Percentiles rank a stretch among this genome's conserved stretches.
Evolutionary conservation across 2,888 invertebrate species (phyloP).

Genomic region (Asteroscopus sphinx): DNA sequence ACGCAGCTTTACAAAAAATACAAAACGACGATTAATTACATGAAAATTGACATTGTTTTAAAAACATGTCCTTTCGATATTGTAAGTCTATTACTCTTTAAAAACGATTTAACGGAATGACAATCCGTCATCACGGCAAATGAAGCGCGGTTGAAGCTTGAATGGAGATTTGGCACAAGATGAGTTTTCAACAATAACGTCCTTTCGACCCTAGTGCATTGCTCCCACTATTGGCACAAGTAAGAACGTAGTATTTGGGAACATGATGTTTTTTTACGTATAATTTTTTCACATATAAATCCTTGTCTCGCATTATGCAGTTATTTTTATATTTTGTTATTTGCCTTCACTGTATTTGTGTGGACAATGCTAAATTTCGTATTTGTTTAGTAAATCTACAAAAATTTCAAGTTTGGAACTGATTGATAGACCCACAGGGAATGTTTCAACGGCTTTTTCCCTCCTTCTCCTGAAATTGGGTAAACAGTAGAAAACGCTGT

Average conservation of each 20-base stretch:
- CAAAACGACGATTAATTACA: constrained; percentile 12
- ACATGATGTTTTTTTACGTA: constrained; percentile 11
- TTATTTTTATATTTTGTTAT: constrained; percentile 41
- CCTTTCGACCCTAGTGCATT: constrained; percentile 61
- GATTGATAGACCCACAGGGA: constrained; percentile 3
- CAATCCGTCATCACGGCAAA: constrained; percentile 65
- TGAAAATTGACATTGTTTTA: constrained; percentile 32
- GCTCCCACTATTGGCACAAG: constrained; percentile 43
- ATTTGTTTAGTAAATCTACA: constrained; percentile 37
- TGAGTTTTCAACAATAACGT: constrained; percentile 59
- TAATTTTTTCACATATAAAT: constrained; percentile 25
- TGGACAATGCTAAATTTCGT: constrained; percentile 29
- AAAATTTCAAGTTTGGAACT: constrained; percentile 33
- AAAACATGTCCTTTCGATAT: constrained; percentile 43
- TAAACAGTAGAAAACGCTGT: background rate
- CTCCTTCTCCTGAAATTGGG: background rate
- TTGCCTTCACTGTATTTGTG: too few species aligned
- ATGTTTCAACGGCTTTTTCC: constrained; percentile 11
- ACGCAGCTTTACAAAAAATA: constrained; percentile 8
- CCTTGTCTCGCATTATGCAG: constrained; percentile 11
- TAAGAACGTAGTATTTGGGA: constrained; percentile 30
- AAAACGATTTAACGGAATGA: constrained; percentile 29
- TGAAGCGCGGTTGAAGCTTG: constrained; percentile 28
- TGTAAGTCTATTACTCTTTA: constrained; percentile 29
- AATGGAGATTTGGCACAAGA: constrained; percentile 66